A percentile compares a stretch with the other conserved stretches of the same genome.
Conservation (phyloP, 1,140 invertebrate species). For the Bombus superbus region DNA sequence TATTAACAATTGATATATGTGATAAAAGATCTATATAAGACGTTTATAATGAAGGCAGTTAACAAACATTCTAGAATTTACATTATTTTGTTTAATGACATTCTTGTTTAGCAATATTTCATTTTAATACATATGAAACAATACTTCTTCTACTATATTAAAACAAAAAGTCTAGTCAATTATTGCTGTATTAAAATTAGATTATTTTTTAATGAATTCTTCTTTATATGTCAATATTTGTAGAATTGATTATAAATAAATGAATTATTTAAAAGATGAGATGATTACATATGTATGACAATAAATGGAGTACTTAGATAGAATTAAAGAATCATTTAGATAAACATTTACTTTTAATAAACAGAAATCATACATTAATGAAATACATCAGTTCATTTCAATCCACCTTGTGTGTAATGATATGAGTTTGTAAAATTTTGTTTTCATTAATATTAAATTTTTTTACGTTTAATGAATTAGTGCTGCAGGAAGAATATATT, state of each 20-base stretch:
- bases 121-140: not conserved
- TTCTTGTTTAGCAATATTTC: not conserved
- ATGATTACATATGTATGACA: slow-evolving; percentile 30
- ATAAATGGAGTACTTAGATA: slow-evolving; percentile 42
- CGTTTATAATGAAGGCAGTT: not conserved
- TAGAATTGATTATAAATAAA: slow-evolving; percentile 13
- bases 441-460: not conserved
- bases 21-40: slow-evolving; percentile 12
- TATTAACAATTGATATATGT: slow-evolving; percentile 36
- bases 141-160: not conserved
- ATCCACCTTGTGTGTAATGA: not conserved
- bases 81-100: slow-evolving; percentile 6
- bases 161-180: slow-evolving; percentile 30
- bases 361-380: not conserved
- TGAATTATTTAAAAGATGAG: slow-evolving; percentile 4
- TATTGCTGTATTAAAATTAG: slow-evolving; percentile 17
- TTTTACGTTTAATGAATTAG: not conserved
- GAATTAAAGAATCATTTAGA: not conserved
- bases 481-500: not conserved
- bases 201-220: slow-evolving; percentile 17
- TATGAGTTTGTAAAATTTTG: not conserved
- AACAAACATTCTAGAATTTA: slow-evolving; percentile 1
- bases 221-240: slow-evolving; percentile 17
- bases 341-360: not conserved
- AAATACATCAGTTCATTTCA: slow-evolving; percentile 4